A percentile compares a stretch with the other conserved stretches of the same genome.
phyloP scores from a whole-genome alignment of 2,113 vertebrate genomes.

The Rhinichthys klamathensis region DNA sequence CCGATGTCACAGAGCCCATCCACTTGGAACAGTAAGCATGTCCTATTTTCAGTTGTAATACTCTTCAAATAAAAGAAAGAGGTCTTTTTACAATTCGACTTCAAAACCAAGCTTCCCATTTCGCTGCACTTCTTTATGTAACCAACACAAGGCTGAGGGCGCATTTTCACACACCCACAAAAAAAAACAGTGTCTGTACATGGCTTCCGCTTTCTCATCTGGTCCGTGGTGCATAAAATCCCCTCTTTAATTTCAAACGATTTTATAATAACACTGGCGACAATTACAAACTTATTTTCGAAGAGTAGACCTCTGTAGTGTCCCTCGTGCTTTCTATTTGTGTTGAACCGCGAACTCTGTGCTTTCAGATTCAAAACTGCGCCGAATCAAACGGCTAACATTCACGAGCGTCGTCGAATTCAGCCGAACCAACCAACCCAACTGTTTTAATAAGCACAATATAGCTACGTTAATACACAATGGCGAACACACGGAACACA shows the following conservation, averaged over 20 bases:
- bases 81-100: not conserved
- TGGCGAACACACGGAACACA: not conserved
- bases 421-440: not conserved
- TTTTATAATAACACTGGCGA: not conserved
- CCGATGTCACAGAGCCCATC: not conserved
- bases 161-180: not conserved
- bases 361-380: not conserved
- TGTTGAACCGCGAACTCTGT: too few relatives aligned
- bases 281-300: too few relatives aligned
- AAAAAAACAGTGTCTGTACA: not conserved
- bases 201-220: not conserved
- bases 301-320: not conserved
- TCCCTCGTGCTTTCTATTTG: not conserved
- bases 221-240: not conserved
- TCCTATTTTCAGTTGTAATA: not conserved
- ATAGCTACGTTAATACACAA: not conserved
- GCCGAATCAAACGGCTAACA: not conserved
- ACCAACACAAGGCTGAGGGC: not conserved
- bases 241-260: not conserved
- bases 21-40: not conserved
- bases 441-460: not conserved
- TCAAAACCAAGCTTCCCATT: not conserved
- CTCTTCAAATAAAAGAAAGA: not conserved
- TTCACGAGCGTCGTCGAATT: not conserved
- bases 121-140: not conserved